Evolutionary conservation across 2,888 invertebrate genomes (phyloP).

Genomic region (Drosophila paranaensis): DNA sequence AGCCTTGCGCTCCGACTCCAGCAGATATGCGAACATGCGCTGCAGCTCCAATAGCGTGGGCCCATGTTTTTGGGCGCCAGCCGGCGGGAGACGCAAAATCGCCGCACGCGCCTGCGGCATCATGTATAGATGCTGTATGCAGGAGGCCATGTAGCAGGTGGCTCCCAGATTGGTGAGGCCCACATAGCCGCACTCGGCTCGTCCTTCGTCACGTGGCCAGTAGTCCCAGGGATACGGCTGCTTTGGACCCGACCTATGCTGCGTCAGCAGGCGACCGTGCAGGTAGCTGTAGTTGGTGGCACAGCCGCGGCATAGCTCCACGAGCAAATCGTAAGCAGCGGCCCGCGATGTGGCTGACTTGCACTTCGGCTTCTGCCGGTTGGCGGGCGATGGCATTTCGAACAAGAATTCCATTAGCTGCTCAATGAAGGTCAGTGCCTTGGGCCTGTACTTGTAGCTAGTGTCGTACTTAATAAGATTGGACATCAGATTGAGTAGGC

Average conservation of each 20-base stretch:
- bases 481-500: constrained; percentile 93
- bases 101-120: constrained; percentile 96
- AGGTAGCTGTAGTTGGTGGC: constrained; percentile 94
- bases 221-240: constrained; percentile 98
- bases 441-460: constrained; percentile 92
- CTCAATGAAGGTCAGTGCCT: constrained; percentile 87
- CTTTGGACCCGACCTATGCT: constrained; percentile 93
- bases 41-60: constrained; percentile 94
- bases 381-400: constrained; percentile 93
- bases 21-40: constrained; percentile 97
- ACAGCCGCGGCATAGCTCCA: constrained; percentile 93
- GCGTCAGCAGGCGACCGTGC: constrained; percentile 92
- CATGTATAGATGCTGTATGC: constrained; percentile 98
- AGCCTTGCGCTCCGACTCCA: constrained; percentile 97
- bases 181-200: constrained; percentile 97
- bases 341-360: constrained; percentile 95
- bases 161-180: constrained; percentile 97
- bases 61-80: constrained; percentile 90
- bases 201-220: constrained; percentile 98
- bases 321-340: constrained; percentile 95
- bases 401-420: constrained; percentile 95
- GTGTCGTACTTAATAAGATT: constrained; percentile 95
- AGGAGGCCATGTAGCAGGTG: constrained; percentile 98
- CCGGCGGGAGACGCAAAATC: constrained; percentile 91
- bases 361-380: constrained; percentile 95